Evolutionary conservation across 1,140 invertebrate genomes (phyloP), one percentile per base, ranked within the genome.

Genomic region (Drosophila subobscura): DNA sequence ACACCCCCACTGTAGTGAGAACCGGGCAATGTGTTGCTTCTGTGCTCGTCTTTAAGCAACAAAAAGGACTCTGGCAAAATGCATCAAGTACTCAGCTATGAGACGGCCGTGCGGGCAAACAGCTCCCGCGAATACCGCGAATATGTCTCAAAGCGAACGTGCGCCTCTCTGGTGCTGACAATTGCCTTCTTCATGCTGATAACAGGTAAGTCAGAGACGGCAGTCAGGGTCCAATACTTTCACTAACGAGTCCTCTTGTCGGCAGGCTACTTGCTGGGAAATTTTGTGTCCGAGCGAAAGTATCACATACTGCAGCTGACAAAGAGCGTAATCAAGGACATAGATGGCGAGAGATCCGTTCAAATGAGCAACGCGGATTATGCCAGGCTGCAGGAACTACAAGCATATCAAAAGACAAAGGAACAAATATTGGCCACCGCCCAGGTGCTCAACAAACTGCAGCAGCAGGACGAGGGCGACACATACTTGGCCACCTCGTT

Each of bases 11-110:
- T 37, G 33, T 4, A 12, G 33, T 37, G 33, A 12, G 8, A 37
- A 37, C 12, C 10, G 3, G 33, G 33, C 3, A 37, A 37, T 37
- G 33, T 37, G 33, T 37, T 37, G 33, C 33, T 37, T 37, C 33
- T 37, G 33, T 37, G 33, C 33, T 37, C 10, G 12, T 37, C 8
- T 8, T 3, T 33, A 55, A 67, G 22, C 27, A 29, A 42, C 65
- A 4, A 16, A 55, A 49, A 59, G 47, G 29, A 56, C 2, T 6
- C 7, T 37, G 27, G 1, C 50, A 75, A 54, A 47, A 92, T 92
- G 91, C 90, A 92, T 88, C 88, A 90, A 51, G 91, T 92, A 54
- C 80, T 92, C 7, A 90, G 91, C 72, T 92, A 91, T 60, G 90
- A 92, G 73, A 91, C 91, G 60, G 85, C 91, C n/a, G 89, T 91